Evolutionary conservation across 2,888 invertebrate species (phyloP).

Genomic region (Nipponacmea schrenckii): DNA sequence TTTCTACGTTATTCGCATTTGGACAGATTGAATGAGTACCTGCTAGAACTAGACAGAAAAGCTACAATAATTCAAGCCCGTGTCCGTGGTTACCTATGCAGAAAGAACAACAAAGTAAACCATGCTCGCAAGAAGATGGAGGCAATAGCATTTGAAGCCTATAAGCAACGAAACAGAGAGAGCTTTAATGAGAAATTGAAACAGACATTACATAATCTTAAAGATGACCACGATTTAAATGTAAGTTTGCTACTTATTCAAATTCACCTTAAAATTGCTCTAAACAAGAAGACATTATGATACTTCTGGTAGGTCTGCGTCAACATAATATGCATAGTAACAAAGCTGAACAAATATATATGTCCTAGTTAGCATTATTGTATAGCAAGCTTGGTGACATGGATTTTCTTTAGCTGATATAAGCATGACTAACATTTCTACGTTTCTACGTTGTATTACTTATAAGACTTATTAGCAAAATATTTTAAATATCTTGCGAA

Average conservation of each 20-base stretch:
- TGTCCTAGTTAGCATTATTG: too few relatives aligned
- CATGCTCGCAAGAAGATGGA: slow-evolving; percentile 23
- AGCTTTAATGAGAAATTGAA: slow-evolving; percentile 24
- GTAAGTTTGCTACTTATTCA: slow-evolving; percentile 10
- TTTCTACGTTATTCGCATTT: slow-evolving; percentile 32
- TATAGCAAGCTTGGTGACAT: too few relatives aligned
- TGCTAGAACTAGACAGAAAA: slow-evolving; percentile 30
- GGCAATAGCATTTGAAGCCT: slow-evolving; percentile 28
- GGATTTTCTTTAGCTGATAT: too few relatives aligned
- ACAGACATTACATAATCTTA: slow-evolving; percentile 21
- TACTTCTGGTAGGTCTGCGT: too few relatives aligned
- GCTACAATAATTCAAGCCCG: slow-evolving; percentile 33
- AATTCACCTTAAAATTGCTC: too few relatives aligned
- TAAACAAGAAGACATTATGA: too few relatives aligned
- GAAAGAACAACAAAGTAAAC: slow-evolving; percentile 22
- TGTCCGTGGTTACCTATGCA: slow-evolving; percentile 36
- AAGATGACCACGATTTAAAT: slow-evolving; percentile 20
- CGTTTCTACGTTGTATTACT: too few relatives aligned
- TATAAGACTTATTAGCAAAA: too few relatives aligned
- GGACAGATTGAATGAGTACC: slow-evolving; percentile 31
- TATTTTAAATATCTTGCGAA: too few relatives aligned
- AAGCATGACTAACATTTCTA: too few relatives aligned
- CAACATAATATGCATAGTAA: too few relatives aligned
- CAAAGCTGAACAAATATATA: too few relatives aligned
- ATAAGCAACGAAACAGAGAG: slow-evolving; percentile 22